These are phyloP conservation scores for Virgularia gustaviana DNA, from an alignment of 92 coral and sea anemone species.

Conservation along the genomic window DNA sequence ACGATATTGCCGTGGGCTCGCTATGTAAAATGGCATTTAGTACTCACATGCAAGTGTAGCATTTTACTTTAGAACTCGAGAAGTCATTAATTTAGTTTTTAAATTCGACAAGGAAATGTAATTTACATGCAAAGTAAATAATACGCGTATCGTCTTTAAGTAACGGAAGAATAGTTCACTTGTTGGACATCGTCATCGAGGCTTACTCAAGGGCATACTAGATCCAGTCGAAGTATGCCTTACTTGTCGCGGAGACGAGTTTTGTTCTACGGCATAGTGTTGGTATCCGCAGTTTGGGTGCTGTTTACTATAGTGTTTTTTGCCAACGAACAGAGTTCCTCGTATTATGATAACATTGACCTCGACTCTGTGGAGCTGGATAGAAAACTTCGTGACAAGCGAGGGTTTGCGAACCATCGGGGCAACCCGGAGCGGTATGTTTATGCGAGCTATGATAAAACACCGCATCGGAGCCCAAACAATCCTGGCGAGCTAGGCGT, in stretches of 20 bases:
- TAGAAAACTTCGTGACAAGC: conserved; percentile 32
- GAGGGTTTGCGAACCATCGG: conserved; percentile 35
- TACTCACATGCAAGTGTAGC: too few species aligned
- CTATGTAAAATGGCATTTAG: too few species aligned
- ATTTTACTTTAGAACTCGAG: too few species aligned
- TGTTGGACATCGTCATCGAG: too few species aligned
- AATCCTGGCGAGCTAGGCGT: conserved; percentile 92
- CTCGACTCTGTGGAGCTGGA: conserved; percentile 27
- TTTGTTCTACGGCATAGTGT: conserved; percentile 75
- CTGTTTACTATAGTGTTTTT: conserved; percentile 85
- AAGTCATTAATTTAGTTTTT: too few species aligned
- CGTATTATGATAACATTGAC: conserved; percentile 34
- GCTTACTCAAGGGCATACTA: too few species aligned
- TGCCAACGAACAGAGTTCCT: conserved; percentile 35
- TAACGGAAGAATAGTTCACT: too few species aligned
- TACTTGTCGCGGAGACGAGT: conserved; percentile 73
- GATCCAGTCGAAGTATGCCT: conserved; percentile 15
- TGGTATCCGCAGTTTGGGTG: conserved; percentile 82
- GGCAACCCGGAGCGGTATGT: conserved; percentile 37
- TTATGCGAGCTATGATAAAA: conserved; percentile 60
- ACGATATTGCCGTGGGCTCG: too few species aligned
- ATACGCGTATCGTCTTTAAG: too few species aligned
- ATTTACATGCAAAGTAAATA: too few species aligned
- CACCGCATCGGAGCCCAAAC: conserved; percentile 89
- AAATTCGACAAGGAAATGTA: too few species aligned